These are phyloP conservation scores for Pseudonaja textilis DNA, from an alignment of 2,113 vertebrate species.

Conservation along the genomic window DNA sequence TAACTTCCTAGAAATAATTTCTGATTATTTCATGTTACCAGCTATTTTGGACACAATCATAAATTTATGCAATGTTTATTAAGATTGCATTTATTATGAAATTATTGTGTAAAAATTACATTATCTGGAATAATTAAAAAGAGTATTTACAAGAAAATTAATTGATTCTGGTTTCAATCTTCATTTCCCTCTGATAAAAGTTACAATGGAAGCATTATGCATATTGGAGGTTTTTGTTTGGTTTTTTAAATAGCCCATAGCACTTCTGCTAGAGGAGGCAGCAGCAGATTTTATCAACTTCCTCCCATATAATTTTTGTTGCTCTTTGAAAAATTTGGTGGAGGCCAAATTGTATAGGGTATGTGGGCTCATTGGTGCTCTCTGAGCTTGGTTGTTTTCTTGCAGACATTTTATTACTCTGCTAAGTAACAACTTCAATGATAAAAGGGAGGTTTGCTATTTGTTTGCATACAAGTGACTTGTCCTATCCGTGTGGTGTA, in stretches of 20 bases:
- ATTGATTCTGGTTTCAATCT: background rate
- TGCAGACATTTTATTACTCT: background rate
- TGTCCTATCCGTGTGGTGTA: background rate
- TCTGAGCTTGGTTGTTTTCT: background rate
- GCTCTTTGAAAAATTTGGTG: background rate
- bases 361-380: background rate
- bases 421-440: too few relatives aligned
- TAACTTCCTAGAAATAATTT: constrained; percentile 18
- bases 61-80: background rate
- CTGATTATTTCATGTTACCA: background rate
- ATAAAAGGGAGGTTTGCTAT: background rate
- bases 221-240: background rate
- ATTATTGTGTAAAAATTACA: background rate
- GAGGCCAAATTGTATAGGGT: background rate
- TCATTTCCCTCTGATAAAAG: background rate
- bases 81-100: background rate
- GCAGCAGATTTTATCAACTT: background rate
- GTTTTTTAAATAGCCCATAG: background rate
- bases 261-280: background rate
- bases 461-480: background rate
- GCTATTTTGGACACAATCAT: background rate
- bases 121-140: background rate
- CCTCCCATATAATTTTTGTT: background rate
- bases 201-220: background rate
- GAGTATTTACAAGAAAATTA: background rate